Percentiles rank a stretch among this genome's conserved stretches.
Evolutionary conservation across 2,888 invertebrate species (phyloP).

Genomic region (Drosophila parthenogenetica): DNA sequence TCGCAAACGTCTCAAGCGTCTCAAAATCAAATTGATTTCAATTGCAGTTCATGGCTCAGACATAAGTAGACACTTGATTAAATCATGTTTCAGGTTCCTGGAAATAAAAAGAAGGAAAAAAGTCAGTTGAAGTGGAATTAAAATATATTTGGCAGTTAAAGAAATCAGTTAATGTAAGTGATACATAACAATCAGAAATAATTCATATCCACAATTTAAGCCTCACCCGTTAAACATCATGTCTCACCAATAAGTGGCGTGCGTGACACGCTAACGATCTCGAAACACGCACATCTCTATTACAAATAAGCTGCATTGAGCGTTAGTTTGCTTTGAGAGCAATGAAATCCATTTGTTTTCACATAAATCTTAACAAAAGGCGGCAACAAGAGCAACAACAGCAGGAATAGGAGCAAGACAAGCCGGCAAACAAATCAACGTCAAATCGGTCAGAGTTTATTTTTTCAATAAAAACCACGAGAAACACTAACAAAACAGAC

Average conservation of each 20-base stretch:
- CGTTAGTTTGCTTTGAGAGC: constrained; percentile 8
- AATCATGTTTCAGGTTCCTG: neutral
- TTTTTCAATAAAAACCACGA: constrained; percentile 22
- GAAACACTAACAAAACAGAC: constrained; percentile 28
- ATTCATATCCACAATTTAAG: neutral
- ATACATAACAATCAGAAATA: neutral
- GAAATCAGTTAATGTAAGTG: neutral
- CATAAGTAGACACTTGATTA: constrained; percentile 13
- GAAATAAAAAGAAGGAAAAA: neutral
- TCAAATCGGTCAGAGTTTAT: constrained; percentile 42
- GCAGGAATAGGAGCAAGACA: neutral
- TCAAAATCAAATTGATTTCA: constrained; percentile 34
- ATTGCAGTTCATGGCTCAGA: constrained; percentile 42
- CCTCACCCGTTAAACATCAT: neutral
- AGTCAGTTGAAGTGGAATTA: neutral
- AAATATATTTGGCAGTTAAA: neutral
- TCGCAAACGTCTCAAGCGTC: constrained; percentile 5
- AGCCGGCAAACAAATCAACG: constrained; percentile 50
- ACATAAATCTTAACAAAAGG: constrained; percentile 36
- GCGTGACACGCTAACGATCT: constrained; percentile 15
- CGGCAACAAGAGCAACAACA: neutral
- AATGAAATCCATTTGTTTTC: constrained; percentile 43
- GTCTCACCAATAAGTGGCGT: neutral
- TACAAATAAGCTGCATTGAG: neutral
- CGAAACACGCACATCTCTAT: constrained; percentile 24